Percentiles rank a stretch among this genome's conserved stretches.
phyloP scores from a whole-genome alignment of 1,140 invertebrate genomes.

The Drosophila mojavensis region DNA sequence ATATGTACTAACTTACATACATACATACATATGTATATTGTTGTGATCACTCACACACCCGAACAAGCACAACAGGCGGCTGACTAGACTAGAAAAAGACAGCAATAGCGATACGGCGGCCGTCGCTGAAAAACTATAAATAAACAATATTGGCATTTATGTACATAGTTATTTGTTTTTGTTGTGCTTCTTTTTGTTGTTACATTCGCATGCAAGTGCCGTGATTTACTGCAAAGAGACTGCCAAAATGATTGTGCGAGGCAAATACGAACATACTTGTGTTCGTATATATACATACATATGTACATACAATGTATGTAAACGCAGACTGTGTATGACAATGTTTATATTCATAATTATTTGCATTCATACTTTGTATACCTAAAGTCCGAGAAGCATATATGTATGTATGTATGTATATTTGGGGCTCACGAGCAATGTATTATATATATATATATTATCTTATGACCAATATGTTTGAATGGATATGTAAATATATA shows the following conservation, averaged over 20 bases:
- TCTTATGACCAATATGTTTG: too few relatives aligned
- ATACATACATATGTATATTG: neutral
- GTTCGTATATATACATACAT: neutral
- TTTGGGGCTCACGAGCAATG: neutral
- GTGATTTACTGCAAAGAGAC: slow-evolving; percentile 11
- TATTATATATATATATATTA: too few relatives aligned
- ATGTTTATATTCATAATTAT: too few relatives aligned
- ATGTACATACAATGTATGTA: neutral
- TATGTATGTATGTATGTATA: neutral
- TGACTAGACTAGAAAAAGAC: slow-evolving; percentile 20
- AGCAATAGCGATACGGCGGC: slow-evolving; percentile 9
- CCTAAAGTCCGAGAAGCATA: neutral
- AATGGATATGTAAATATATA: neutral
- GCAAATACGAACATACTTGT: neutral
- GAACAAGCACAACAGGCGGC: neutral
- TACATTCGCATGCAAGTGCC: slow-evolving; percentile 8
- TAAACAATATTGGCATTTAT: slow-evolving; percentile 26
- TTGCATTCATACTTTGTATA: too few relatives aligned
- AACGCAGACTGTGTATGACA: too few relatives aligned
- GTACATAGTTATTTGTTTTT: slow-evolving; percentile 14
- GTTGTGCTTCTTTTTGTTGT: slow-evolving; percentile 24
- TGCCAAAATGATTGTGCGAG: neutral
- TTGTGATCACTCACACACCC: neutral
- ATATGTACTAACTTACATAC: neutral
- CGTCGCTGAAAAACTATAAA: slow-evolving; percentile 33